Evolutionary conservation across 2,888 invertebrate genomes (phyloP).

Genomic region (Sepiola atlantica): DNA sequence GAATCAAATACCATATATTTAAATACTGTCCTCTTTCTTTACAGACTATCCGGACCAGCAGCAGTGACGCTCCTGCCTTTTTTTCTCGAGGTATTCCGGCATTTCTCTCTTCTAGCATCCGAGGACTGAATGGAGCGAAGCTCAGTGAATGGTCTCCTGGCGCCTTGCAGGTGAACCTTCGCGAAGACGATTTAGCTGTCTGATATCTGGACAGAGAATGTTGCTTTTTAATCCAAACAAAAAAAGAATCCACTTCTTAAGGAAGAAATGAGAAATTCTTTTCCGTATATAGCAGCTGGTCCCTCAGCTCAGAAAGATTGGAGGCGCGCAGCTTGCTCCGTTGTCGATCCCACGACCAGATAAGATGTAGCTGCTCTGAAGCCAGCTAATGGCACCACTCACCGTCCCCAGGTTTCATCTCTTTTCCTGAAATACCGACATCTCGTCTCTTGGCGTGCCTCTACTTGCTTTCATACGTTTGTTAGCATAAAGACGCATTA

Average conservation of each 20-base stretch:
- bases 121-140: constrained; percentile 43
- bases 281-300: background rate
- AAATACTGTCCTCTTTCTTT: background rate
- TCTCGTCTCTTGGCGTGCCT: background rate
- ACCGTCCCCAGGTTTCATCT: background rate
- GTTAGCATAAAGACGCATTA: background rate
- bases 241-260: background rate
- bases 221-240: background rate
- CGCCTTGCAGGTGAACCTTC: constrained; percentile 18
- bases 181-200: constrained; percentile 37
- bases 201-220: background rate
- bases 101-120: constrained; percentile 44
- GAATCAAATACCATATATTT: background rate
- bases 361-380: background rate
- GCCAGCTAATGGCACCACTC: background rate
- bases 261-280: background rate
- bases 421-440: background rate
- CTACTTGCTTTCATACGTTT: background rate
- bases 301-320: background rate
- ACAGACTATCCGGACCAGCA: constrained; percentile 37
- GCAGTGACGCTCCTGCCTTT: constrained; percentile 32
- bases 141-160: constrained; percentile 43
- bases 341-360: background rate
- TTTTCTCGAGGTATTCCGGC: constrained; percentile 44
- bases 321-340: background rate